A percentile compares a stretch with the other conserved stretches of the same genome.
phyloP scores from a whole-genome alignment of 1,140 invertebrate species.

The Dendroctonus valens region DNA sequence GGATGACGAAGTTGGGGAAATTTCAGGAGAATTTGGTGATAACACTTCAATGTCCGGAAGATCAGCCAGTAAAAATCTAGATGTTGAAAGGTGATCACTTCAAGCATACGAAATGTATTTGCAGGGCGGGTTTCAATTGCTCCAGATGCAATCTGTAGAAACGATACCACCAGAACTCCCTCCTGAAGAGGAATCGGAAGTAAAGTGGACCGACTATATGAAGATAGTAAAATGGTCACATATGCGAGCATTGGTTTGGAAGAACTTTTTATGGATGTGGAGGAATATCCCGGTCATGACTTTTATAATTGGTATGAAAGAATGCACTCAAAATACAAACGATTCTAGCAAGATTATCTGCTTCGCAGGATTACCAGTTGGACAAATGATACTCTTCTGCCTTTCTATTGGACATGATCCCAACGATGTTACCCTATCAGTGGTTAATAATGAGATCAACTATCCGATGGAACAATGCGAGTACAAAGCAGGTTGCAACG shows the following conservation, averaged over 20 bases:
- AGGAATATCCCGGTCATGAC: constrained; percentile 86
- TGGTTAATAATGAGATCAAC: constrained; percentile 81
- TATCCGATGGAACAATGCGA: constrained; percentile 55
- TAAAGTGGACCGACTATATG: constrained; percentile 57
- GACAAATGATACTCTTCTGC: constrained; percentile 95
- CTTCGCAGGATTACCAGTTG: constrained; percentile 53
- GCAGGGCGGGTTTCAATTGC: constrained; percentile 42
- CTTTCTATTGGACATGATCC: constrained; percentile 90
- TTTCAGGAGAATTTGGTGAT: constrained; percentile 82
- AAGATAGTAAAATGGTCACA: constrained; percentile 68
- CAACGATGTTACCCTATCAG: constrained; percentile 75
- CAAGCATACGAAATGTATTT: neutral
- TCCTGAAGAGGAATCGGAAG: constrained; percentile 58
- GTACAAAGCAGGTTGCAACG: constrained; percentile 59
- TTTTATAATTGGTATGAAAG: constrained; percentile 71
- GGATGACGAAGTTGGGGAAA: constrained; percentile 67
- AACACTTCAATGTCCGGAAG: constrained; percentile 74
- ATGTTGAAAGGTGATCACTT: no score
- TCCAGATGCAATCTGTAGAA: constrained; percentile 37
- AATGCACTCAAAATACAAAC: neutral
- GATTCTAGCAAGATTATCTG: neutral
- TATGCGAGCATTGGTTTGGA: constrained; percentile 82
- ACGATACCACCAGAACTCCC: constrained; percentile 55
- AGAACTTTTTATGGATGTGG: constrained; percentile 92
- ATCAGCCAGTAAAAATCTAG: constrained; percentile 49